A percentile compares a stretch with the other conserved stretches of the same genome.
These are phyloP conservation scores for Oreochromis spilurus DNA, from an alignment of 2,113 vertebrate genomes.

Conservation along the genomic window DNA sequence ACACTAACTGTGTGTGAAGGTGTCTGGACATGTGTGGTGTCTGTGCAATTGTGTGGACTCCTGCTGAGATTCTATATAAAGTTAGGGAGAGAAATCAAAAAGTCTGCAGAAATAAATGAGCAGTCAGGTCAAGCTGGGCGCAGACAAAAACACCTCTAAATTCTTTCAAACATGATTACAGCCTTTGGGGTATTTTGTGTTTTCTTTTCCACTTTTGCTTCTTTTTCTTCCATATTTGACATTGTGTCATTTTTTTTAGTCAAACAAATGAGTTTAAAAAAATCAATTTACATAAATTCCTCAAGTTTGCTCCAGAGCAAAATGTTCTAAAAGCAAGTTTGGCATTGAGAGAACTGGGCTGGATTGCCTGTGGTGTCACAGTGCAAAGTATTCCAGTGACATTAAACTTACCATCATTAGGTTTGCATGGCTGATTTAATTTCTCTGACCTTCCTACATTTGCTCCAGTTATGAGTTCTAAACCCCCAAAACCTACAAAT, in stretches of 20 bases:
- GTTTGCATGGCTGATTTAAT: neutral
- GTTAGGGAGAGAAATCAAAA: neutral
- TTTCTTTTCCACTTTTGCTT: neutral
- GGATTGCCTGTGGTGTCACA: neutral
- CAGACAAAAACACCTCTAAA: neutral
- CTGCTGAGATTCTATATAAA: neutral
- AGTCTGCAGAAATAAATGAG: neutral
- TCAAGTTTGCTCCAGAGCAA: neutral
- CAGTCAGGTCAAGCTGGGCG: neutral
- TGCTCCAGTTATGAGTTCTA: neutral
- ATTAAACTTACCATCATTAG: neutral
- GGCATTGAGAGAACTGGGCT: neutral
- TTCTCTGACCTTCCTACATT: neutral
- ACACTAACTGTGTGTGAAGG: neutral
- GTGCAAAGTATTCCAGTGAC: neutral
- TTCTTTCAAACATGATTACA: neutral
- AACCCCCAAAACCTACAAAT: neutral
- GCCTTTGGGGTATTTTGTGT: fast-evolving
- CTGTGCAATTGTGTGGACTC: neutral
- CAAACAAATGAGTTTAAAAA: neutral
- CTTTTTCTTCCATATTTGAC: neutral
- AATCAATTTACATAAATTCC: neutral
- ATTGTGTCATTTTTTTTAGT: neutral
- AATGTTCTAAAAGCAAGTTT: neutral
- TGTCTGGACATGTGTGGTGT: neutral